A percentile compares a stretch with the other conserved stretches of the same genome.
Evolutionary conservation across 2,797 vertebrate species (phyloP).

Genomic region (Oreochromis grahami): DNA sequence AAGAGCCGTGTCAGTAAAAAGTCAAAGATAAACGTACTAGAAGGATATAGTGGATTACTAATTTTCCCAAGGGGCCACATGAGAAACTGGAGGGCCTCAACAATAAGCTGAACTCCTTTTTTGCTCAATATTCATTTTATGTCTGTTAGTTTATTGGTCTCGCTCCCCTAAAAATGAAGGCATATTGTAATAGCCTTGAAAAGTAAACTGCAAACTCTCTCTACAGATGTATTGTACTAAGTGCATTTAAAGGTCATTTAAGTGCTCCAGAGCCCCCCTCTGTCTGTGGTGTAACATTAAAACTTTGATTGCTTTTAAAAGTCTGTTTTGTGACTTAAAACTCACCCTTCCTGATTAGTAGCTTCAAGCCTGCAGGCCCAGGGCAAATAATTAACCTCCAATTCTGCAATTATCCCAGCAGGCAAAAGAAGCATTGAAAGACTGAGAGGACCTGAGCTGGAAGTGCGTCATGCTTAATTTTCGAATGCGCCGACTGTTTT

Average conservation of each 20-base stretch:
- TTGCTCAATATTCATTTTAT: background rate
- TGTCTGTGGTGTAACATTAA: background rate
- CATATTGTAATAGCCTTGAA: background rate
- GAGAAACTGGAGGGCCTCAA: background rate
- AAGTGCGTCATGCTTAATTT: slow-evolving; percentile 36
- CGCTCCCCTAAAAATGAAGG: background rate
- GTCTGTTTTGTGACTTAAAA: background rate
- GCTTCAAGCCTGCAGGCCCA: background rate
- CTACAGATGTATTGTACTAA: background rate
- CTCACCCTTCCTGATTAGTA: background rate
- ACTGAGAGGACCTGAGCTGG: background rate
- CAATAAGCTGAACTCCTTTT: background rate
- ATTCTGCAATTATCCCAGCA: slow-evolving; percentile 16
- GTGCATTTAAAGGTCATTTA: background rate
- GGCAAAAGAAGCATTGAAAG: slow-evolving; percentile 4
- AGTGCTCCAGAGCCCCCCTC: background rate
- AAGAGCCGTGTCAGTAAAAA: background rate
- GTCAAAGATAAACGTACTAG: background rate
- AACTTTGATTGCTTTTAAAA: background rate
- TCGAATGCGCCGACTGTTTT: slow-evolving; percentile 5
- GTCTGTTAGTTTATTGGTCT: background rate
- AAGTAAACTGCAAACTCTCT: background rate
- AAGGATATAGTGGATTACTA: background rate
- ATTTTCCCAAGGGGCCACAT: background rate
- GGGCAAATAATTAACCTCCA: slow-evolving; percentile 25